Conservation (phyloP, 2,113 vertebrate species). For the Apteryx owenii region DNA sequence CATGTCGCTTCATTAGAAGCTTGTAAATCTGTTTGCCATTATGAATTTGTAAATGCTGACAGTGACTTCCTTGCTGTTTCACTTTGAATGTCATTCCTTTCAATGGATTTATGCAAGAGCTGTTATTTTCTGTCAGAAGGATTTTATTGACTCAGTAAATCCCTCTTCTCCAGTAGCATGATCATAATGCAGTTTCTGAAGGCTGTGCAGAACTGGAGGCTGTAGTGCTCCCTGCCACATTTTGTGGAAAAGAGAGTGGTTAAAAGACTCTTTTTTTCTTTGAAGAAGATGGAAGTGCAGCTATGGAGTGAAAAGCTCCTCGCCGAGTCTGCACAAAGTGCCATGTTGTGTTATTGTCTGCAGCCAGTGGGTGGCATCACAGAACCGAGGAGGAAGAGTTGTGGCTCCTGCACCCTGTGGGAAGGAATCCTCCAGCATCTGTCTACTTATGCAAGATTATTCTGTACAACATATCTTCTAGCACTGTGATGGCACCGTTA, state of each 20-base stretch:
- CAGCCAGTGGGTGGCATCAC: neutral
- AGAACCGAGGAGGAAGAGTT: neutral
- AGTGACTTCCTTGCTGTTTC: neutral
- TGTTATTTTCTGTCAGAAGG: neutral
- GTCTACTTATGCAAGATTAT: neutral
- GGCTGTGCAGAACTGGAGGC: neutral
- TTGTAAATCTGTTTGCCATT: neutral
- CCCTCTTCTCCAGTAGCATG: accelerated
- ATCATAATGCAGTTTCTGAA: neutral
- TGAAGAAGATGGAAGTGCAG: accelerated
- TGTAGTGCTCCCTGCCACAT: neutral
- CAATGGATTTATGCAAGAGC: neutral
- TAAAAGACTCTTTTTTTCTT: neutral
- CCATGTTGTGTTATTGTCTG: accelerated
- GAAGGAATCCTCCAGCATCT: neutral
- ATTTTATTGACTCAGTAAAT: neutral
- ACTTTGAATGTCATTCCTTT: neutral
- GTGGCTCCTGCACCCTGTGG: accelerated
- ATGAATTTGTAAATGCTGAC: neutral
- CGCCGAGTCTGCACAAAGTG: accelerated
- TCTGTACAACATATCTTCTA: accelerated
- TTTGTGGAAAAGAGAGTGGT: neutral
- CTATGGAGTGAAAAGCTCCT: accelerated
- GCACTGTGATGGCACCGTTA: neutral
- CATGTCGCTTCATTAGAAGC: neutral